Base-by-base conservation (phyloP, 2,888 invertebrate species). In the Sinhomidia bicolor region DNA sequence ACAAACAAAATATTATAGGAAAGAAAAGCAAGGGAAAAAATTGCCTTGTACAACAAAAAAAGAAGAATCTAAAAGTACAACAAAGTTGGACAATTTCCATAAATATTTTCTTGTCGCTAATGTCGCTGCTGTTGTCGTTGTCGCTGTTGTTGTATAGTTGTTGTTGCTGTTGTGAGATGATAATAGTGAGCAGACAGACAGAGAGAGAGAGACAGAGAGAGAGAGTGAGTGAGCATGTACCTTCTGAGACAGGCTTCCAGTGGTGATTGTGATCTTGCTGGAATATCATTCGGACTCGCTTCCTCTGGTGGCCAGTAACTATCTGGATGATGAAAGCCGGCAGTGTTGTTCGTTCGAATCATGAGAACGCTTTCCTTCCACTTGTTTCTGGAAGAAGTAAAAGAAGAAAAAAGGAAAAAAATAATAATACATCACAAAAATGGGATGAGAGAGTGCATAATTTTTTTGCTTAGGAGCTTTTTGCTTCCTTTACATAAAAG, bases 321-420 rank as follows among this genome's bases (percentile, higher is more conserved):
- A 68, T 91, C 92, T 78, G 90, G 78, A 14, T 90, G 88, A 60
- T 92, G 91, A 89, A 79, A 79, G 36, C 57, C 54, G n/a, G 74
- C 47, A 87, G 91, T 91, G 89, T 92, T 92, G 84, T 90, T 89
- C 44, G 92, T 91, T 76, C 91, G 91, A 83, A 92, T 91, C 92
- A 92, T 92, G 83, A 92, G 88, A 71, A 92, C 90, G 83, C 91
- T 92, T 62, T 92, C 92, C 79, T 91, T 92, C 92, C 92, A 92
- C 81, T 92, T 92, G 84, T 92, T 90, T 80, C 92, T 92, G 89
- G 12, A 80, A 1, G 29, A 74, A 47, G 14, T 23, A 23, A 1
- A n/a, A 74, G 26, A 14, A 85, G 23, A 81, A 57, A 12, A 54
- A 10, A 12, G 54, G 29, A 41, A 62, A 81, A 32, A 65, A n/a